Evolutionary conservation across 2,113 vertebrate genomes (phyloP).

Genomic region (Micronisus gabar): DNA sequence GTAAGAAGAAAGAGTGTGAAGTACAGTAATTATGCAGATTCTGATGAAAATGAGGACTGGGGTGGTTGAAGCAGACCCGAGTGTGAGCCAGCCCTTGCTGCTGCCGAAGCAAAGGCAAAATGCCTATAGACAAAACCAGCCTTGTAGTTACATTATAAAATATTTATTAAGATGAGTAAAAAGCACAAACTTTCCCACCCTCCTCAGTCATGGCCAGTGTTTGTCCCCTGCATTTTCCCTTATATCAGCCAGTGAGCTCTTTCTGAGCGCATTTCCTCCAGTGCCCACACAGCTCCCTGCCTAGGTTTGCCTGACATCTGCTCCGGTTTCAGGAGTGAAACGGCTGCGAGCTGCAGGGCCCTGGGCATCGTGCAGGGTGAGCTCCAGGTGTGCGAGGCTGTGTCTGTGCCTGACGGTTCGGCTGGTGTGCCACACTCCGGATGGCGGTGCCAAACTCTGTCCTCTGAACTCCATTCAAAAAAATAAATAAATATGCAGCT

Average conservation of each 20-base stretch:
- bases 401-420: accelerated
- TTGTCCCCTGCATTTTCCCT: neutral
- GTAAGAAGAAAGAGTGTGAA: neutral
- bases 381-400: accelerated
- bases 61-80: neutral
- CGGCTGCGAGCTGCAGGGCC: neutral
- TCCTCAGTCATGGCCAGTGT: accelerated
- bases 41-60: neutral
- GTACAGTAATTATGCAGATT: neutral
- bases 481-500: no score
- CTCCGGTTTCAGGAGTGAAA: neutral
- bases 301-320: accelerated
- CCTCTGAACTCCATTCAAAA: neutral
- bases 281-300: neutral
- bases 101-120: neutral
- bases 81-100: neutral
- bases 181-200: neutral
- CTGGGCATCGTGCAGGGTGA: accelerated
- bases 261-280: accelerated
- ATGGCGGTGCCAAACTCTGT: neutral
- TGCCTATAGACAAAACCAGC: neutral
- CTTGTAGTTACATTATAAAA: neutral
- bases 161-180: neutral
- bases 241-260: neutral
- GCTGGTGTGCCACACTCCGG: accelerated